Evolutionary conservation across 2,113 vertebrate species (phyloP), one percentile per base, ranked within the genome.

Genomic region (Aythya baeri): DNA sequence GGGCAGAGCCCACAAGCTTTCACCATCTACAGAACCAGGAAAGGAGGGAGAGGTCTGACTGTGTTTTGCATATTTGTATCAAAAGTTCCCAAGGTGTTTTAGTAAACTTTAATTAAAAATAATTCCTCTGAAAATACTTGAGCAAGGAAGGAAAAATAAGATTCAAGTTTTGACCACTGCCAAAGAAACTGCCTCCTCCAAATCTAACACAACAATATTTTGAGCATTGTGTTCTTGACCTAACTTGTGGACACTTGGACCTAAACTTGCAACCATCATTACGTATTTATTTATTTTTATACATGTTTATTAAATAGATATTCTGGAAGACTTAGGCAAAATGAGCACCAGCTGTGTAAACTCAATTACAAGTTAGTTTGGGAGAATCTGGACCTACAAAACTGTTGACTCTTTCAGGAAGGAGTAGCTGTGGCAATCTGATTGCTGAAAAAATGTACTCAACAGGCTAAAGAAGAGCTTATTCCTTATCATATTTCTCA

Each of bases 1-100:
- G 78, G 68, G 52, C 58, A 70, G 49, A 79, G 70, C 77, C 61
- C 71, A 85, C 66, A 73, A 80, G 74, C 31, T 92, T 95, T 94
- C 86, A 88, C 50, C 70, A 91, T 32, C 36, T 70, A 82, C 83
- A 84, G 70, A 82, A 70, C 36, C 27, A 34, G 0, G 1, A 88
- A 77, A 94, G 29, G 31, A 90, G 58, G 75, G 58, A 67, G 10
- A 0, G 0, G 23, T 62, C 2, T 78, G 85, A 71, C 44, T 4
- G 21, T n/a, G 23, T 62, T 85, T 91, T 79, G 32, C 38, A 68
- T 59, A 20, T 82, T 91, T 82, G 6, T 46, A 54, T 54, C 1
- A 1, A 29, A 79, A 50, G 27, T 44, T 92, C 70, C 73, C 58
- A 86, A 86, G 49, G 62, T 65, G 75, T n/a, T 59, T 88, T 55